Conservation (phyloP, 1,140 invertebrate genomes). For the Mactra quadrangularis region DNA sequence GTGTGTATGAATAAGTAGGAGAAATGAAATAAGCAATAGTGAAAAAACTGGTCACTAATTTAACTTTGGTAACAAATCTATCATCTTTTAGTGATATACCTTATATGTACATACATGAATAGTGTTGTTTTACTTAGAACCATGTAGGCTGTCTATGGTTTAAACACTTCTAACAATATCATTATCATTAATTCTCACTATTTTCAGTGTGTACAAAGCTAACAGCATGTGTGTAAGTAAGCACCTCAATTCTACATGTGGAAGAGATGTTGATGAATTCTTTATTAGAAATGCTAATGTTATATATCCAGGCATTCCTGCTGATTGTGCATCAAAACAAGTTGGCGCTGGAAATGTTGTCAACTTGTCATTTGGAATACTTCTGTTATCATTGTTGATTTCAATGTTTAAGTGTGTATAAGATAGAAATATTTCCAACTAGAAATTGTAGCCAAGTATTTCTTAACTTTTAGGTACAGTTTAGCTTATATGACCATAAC, state of each 20-base stretch:
- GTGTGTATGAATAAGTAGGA: not conserved
- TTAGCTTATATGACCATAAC: too few relatives aligned
- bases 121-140: not conserved
- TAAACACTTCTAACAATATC: not conserved
- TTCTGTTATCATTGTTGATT: not conserved
- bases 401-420: too few relatives aligned
- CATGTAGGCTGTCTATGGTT: too few relatives aligned
- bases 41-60: not conserved
- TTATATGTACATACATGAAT: not conserved
- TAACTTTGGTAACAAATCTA: not conserved
- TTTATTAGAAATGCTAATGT: not conserved
- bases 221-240: not conserved
- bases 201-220: not conserved
- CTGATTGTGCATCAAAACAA: not conserved
- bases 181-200: not conserved
- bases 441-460: too few relatives aligned
- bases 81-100: too few relatives aligned
- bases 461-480: too few relatives aligned
- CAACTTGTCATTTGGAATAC: conserved; percentile 4
- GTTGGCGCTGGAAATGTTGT: conserved; percentile 6
- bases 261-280: not conserved
- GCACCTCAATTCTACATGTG: not conserved
- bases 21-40: not conserved
- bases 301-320: conserved; percentile 10
- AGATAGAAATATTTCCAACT: too few relatives aligned